Percentiles rank a stretch among this genome's conserved stretches.
These are phyloP conservation scores for Clarias magur DNA, from an alignment of 2,113 vertebrate genomes.

Conservation along the genomic window DNA sequence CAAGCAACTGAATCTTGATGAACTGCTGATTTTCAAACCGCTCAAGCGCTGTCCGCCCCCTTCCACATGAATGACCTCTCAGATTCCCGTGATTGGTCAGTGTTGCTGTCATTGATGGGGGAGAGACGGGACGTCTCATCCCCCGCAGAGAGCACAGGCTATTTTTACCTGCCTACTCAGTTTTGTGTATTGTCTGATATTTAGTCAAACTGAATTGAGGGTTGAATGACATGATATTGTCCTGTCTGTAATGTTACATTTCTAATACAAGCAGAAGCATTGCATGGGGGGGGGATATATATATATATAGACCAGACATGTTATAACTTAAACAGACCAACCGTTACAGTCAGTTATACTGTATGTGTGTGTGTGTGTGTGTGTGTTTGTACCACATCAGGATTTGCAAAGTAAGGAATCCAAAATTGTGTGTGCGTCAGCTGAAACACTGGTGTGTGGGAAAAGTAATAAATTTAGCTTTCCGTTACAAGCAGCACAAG, in stretches of 20 bases:
- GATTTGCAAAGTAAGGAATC: slow-evolving; percentile 1
- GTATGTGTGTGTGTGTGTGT: not conserved
- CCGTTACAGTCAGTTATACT: not conserved
- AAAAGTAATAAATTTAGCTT: slow-evolving; percentile 5
- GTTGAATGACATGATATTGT: not conserved
- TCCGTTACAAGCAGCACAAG: slow-evolving; percentile 13
- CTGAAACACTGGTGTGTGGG: not conserved
- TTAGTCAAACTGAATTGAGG: not conserved
- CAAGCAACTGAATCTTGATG: not conserved
- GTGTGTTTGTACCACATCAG: not conserved
- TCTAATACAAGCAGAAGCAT: not conserved
- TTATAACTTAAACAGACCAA: not conserved
- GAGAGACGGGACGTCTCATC: not conserved
- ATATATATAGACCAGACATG: not conserved
- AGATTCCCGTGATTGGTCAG: not conserved
- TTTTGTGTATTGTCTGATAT: not conserved
- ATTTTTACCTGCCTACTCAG: not conserved
- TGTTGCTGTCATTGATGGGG: not conserved
- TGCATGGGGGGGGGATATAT: not conserved
- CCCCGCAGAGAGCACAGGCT: no score
- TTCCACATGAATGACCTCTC: not conserved
- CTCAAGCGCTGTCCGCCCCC: not conserved
- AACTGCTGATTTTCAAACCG: not conserved
- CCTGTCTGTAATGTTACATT: not conserved
- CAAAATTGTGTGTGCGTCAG: not conserved